phyloP scores from a whole-genome alignment of 2,888 invertebrate species.

The Ditula angustiorana region DNA sequence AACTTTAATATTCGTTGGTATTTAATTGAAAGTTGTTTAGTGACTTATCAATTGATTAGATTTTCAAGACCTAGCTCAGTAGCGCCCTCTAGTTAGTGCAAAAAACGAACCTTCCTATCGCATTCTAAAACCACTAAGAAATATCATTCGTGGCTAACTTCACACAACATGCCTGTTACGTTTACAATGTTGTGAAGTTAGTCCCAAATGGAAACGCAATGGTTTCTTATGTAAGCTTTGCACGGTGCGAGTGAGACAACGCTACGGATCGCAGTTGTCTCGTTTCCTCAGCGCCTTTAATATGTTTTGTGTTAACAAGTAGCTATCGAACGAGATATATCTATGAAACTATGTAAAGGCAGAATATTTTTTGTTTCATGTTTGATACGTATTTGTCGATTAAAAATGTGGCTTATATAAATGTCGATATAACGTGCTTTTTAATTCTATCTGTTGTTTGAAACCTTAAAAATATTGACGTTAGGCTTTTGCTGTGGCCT shows the following conservation, averaged over 20 bases:
- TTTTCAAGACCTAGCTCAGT: neutral
- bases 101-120: slow-evolving; percentile 6
- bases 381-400: slow-evolving; percentile 11
- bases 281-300: neutral
- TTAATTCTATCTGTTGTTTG: slow-evolving; percentile 12
- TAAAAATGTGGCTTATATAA: neutral
- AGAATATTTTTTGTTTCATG: neutral
- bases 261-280: neutral
- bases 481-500: slow-evolving; percentile 6
- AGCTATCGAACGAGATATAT: neutral
- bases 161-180: neutral
- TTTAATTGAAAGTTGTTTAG: too few relatives aligned
- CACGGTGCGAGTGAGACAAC: slow-evolving; percentile 7
- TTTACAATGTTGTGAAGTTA: neutral
- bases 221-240: slow-evolving; percentile 14
- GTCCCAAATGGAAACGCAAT: neutral
- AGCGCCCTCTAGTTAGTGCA: slow-evolving; percentile 32
- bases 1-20: too few relatives aligned
- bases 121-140: neutral
- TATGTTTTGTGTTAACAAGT: slow-evolving; percentile 2
- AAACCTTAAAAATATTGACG: neutral
- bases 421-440: neutral
- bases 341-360: neutral
- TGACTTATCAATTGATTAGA: too few relatives aligned
- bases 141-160: slow-evolving; percentile 9